Conservation (phyloP, 2,888 invertebrate genomes). For the Odontothrips loti region DNA sequence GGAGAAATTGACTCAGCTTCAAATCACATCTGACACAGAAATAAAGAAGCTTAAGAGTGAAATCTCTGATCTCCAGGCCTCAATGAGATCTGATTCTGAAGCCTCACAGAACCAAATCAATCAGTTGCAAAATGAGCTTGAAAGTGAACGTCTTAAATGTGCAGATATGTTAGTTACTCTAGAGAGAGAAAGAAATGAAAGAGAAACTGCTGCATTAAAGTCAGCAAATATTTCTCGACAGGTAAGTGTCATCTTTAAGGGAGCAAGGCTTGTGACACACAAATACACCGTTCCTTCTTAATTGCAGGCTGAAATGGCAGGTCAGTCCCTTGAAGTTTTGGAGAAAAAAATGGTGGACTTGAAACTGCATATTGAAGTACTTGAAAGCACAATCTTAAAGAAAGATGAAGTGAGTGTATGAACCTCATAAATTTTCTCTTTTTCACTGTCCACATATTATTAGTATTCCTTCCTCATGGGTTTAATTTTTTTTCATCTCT, state of each 20-base stretch:
- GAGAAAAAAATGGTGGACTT: neutral
- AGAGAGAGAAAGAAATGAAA: neutral
- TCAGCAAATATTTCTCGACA: neutral
- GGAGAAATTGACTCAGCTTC: constrained; percentile 56
- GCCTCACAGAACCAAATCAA: constrained; percentile 26
- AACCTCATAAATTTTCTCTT: too few relatives aligned
- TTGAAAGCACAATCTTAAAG: neutral
- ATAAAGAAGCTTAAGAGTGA: constrained; percentile 45
- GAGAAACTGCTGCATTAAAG: neutral
- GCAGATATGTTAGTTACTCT: neutral
- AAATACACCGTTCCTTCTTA: neutral
- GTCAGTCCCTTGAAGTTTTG: neutral
- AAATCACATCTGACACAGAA: constrained; percentile 53
- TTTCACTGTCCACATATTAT: too few relatives aligned
- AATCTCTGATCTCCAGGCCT: constrained; percentile 40
- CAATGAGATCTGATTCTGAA: constrained; percentile 33
- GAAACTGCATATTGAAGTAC: neutral
- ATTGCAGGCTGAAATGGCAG: neutral
- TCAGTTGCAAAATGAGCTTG: constrained; percentile 30
- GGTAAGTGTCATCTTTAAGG: neutral
- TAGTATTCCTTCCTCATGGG: too few relatives aligned
- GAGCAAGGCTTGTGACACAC: too few relatives aligned
- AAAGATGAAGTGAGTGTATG: neutral
- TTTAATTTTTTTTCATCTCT: neutral
- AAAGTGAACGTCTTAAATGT: neutral